A percentile compares a stretch with the other conserved stretches of the same genome.
These are phyloP conservation scores for Drosophila repleta DNA, from an alignment of 1,140 invertebrate genomes.

Conservation along the genomic window DNA sequence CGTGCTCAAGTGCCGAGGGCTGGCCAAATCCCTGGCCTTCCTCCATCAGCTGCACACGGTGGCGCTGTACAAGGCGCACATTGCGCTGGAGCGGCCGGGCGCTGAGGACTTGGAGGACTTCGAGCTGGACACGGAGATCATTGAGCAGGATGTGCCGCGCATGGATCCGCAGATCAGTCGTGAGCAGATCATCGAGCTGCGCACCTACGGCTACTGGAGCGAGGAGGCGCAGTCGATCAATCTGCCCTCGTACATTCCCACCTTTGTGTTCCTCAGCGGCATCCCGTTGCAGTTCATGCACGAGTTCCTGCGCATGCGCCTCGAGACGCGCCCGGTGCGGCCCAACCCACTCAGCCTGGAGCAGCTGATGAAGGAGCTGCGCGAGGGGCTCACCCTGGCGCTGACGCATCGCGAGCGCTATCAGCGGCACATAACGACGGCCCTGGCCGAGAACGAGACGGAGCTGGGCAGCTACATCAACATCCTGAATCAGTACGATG, in stretches of 20 bases:
- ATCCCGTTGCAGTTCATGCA: conserved; percentile 94
- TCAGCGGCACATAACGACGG: conserved; percentile 88
- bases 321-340: conserved; percentile 92
- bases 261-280: conserved; percentile 93
- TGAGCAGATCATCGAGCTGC: conserved; percentile 76
- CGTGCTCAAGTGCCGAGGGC: conserved; percentile 92
- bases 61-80: conserved; percentile 88
- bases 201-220: conserved; percentile 90
- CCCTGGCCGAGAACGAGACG: conserved; percentile 86
- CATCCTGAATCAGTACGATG: conserved; percentile 90
- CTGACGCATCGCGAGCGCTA: conserved; percentile 91
- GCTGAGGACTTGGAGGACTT: conserved; percentile 69
- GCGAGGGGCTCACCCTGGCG: conserved; percentile 92
- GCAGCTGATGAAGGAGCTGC: conserved; percentile 93
- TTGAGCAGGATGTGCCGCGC: conserved; percentile 84
- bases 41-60: conserved; percentile 89
- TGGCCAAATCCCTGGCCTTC: conserved; percentile 91
- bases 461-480: conserved; percentile 85
- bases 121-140: conserved; percentile 66
- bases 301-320: conserved; percentile 92
- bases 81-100: conserved; percentile 87
- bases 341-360: conserved; percentile 93
- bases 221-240: conserved; percentile 89
- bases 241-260: conserved; percentile 92
- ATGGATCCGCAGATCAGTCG: conserved; percentile 78